Evolutionary conservation across 2,888 invertebrate genomes (phyloP).

Genomic region (Drosophila differens): DNA sequence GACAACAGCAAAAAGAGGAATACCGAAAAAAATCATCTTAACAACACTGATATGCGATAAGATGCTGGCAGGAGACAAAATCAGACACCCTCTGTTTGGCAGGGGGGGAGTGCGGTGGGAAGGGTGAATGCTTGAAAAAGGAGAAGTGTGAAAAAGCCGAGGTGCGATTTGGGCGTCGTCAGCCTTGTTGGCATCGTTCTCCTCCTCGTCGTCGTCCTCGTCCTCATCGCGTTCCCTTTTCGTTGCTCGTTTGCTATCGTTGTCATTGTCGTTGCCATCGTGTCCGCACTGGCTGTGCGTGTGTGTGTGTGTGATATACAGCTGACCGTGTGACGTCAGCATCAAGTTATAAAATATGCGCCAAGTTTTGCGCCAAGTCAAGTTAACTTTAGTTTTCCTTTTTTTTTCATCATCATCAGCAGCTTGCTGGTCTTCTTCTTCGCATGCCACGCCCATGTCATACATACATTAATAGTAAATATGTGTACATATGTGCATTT

Average conservation of each 20-base stretch:
- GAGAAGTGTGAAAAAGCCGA: slow-evolving; percentile 1
- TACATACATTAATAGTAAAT: slow-evolving; percentile 32
- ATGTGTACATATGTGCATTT: slow-evolving; percentile 6
- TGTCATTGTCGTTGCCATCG: slow-evolving; percentile 47
- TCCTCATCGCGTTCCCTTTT: slow-evolving; percentile 36
- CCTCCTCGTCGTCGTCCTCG: slow-evolving; percentile 5
- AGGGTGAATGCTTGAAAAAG: background rate
- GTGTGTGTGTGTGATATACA: slow-evolving; percentile 26
- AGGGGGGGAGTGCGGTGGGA: too few relatives aligned
- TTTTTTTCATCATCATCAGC: slow-evolving; percentile 7
- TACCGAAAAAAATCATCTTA: slow-evolving; percentile 64
- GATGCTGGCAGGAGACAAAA: slow-evolving; percentile 33
- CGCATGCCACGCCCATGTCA: slow-evolving; percentile 69
- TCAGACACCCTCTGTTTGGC: background rate
- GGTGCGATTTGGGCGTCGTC: slow-evolving; percentile 41
- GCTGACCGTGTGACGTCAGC: slow-evolving; percentile 68
- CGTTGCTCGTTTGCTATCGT: slow-evolving; percentile 13
- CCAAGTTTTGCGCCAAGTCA: slow-evolving; percentile 56
- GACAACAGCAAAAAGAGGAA: slow-evolving; percentile 39
- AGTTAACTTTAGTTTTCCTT: slow-evolving; percentile 48
- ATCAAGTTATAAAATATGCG: slow-evolving; percentile 72
- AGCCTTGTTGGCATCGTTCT: slow-evolving; percentile 15
- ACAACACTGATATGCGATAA: slow-evolving; percentile 77
- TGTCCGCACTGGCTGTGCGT: slow-evolving; percentile 22
- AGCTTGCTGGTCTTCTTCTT: slow-evolving; percentile 14